Conservation (phyloP, 2,797 vertebrate species). For the Darevskia mixta region DNA sequence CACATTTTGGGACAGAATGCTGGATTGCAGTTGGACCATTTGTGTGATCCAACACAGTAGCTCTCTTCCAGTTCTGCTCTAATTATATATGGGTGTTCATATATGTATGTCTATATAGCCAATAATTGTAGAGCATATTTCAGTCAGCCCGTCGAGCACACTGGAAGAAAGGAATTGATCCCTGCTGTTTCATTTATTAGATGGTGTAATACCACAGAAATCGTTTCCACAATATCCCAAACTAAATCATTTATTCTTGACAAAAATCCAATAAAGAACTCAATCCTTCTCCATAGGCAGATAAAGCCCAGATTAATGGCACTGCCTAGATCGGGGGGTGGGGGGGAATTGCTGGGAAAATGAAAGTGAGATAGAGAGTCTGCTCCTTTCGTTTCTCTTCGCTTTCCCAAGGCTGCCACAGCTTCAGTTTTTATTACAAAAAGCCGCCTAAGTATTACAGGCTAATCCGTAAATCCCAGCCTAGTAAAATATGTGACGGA, state of each 20-base stretch:
- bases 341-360: conserved; percentile 67
- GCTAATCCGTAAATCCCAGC: conserved; percentile 87
- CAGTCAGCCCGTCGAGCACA: conserved; percentile 70
- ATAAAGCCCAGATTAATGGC: conserved; percentile 83
- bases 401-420: conserved; percentile 76
- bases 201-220: conserved; percentile 74
- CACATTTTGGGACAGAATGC: background rate
- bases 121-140: conserved; percentile 53
- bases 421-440: conserved; percentile 84
- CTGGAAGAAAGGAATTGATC: conserved; percentile 72
- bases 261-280: conserved; percentile 86
- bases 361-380: conserved; percentile 68
- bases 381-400: conserved; percentile 77
- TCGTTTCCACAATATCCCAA: conserved; percentile 77
- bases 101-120: conserved; percentile 15
- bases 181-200: conserved; percentile 76
- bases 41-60: background rate
- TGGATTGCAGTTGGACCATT: background rate
- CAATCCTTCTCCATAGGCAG: conserved; percentile 82
- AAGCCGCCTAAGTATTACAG: conserved; percentile 85
- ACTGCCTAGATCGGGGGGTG: conserved; percentile 70
- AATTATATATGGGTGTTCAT: background rate
- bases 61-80: background rate
- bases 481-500: conserved; percentile 85
- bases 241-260: conserved; percentile 82